Percentiles rank a stretch among this genome's conserved stretches.
These are phyloP conservation scores for Abramis brama DNA, from an alignment of 2,113 vertebrate species.

Conservation along the genomic window DNA sequence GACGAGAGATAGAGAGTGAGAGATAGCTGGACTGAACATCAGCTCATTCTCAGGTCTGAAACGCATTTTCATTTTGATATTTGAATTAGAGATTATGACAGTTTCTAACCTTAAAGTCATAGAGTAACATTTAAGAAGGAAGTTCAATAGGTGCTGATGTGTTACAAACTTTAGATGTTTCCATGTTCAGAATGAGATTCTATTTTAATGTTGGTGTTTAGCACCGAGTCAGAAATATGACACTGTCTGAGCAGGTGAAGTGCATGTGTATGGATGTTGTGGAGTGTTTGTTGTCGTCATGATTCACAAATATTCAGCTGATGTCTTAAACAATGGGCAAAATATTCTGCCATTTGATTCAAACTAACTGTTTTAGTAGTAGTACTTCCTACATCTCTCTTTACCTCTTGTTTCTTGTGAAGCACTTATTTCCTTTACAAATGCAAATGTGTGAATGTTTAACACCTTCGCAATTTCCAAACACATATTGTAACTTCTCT, in stretches of 20 bases:
- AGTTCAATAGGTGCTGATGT: neutral
- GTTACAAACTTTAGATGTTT: neutral
- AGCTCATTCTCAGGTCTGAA: slow-evolving; percentile 20
- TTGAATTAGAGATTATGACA: neutral
- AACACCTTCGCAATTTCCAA: neutral
- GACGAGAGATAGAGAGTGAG: neutral
- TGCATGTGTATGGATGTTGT: neutral
- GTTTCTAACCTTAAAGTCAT: neutral
- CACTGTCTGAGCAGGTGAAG: neutral
- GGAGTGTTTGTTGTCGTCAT: neutral
- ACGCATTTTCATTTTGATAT: neutral
- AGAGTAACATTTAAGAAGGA: slow-evolving; percentile 16
- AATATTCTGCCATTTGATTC: neutral
- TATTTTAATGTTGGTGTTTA: neutral
- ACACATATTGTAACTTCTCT: neutral
- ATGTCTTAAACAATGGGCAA: neutral
- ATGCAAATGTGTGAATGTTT: neutral
- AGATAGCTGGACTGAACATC: slow-evolving; percentile 1
- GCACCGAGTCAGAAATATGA: neutral
- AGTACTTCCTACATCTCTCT: too few species aligned
- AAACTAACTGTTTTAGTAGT: neutral
- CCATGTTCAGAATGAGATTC: neutral
- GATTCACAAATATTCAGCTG: neutral
- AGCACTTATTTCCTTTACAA: too few species aligned
- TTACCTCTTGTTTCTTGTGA: too few species aligned